These are phyloP conservation scores for Poeciliopsis retropinna DNA, from an alignment of 2,113 vertebrate genomes.

Conservation along the genomic window DNA sequence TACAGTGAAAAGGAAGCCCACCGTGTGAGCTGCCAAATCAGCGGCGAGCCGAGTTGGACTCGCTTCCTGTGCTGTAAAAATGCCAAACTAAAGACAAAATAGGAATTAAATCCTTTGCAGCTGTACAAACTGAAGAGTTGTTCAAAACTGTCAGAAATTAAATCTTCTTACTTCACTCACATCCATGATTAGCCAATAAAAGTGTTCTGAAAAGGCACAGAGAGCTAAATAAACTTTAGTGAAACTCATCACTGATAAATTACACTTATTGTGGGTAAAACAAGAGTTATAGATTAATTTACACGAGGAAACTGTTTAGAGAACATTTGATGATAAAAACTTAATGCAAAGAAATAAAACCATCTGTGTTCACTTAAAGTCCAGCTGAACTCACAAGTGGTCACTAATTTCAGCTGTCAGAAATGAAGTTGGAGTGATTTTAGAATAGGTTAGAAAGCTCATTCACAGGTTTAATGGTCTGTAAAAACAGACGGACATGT, in stretches of 20 bases:
- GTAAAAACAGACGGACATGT: background rate
- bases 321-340: conserved; percentile 18
- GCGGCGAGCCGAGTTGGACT: background rate
- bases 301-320: background rate
- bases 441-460: background rate
- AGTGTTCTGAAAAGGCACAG: background rate
- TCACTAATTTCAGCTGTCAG: background rate
- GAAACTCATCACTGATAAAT: background rate
- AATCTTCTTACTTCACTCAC: background rate
- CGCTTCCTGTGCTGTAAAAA: background rate
- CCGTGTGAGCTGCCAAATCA: background rate
- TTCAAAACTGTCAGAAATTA: background rate
- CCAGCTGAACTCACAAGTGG: background rate
- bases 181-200: background rate
- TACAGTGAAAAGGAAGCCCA: conserved; percentile 3
- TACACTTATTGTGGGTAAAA: background rate
- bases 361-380: background rate
- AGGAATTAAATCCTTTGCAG: conserved; percentile 7
- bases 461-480: background rate
- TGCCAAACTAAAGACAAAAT: background rate
- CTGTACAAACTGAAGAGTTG: background rate
- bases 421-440: background rate
- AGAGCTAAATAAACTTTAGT: background rate
- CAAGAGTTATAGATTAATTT: background rate
- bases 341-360: background rate